Conservation (phyloP, 2,888 invertebrate species). For the Syritta pipiens region DNA sequence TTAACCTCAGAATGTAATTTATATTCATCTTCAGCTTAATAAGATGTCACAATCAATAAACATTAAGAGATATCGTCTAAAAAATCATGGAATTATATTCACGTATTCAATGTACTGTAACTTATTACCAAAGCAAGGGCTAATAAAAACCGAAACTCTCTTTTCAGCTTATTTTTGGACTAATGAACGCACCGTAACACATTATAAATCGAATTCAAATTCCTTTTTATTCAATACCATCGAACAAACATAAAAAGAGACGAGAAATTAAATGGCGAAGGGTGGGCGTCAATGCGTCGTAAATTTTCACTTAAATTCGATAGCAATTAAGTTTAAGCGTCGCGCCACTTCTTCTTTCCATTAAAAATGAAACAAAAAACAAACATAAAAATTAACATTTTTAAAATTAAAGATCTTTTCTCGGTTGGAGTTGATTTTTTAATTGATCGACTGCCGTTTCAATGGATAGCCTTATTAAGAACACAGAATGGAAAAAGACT, state of each 20-base stretch:
- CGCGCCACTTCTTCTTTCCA: constrained; percentile 8
- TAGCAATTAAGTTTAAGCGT: constrained; percentile 37
- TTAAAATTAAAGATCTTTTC: constrained; percentile 7
- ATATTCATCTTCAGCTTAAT: no score
- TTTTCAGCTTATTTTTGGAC: no score
- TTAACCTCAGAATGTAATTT: no score
- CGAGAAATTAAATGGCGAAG: constrained; percentile 4
- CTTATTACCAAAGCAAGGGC: not conserved
- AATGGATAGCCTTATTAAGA: constrained; percentile 27
- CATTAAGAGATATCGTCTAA: no score
- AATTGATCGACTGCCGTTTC: constrained; percentile 27
- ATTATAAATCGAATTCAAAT: not conserved
- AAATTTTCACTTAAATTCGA: constrained; percentile 40
- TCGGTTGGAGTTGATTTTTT: not conserved
- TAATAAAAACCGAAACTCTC: no score
- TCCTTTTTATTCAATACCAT: not conserved
- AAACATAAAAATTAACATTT: constrained; percentile 20
- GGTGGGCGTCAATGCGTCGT: constrained; percentile 42
- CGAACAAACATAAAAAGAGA: not conserved
- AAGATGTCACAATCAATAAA: no score
- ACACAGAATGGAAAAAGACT: not conserved
- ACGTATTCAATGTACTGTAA: no score
- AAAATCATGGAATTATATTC: no score
- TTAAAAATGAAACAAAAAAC: not conserved
- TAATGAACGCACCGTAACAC: not conserved